Evolutionary conservation across 2,888 invertebrate genomes (phyloP), one percentile per base, ranked within the genome.

Genomic region (Euzetes globulus): DNA sequence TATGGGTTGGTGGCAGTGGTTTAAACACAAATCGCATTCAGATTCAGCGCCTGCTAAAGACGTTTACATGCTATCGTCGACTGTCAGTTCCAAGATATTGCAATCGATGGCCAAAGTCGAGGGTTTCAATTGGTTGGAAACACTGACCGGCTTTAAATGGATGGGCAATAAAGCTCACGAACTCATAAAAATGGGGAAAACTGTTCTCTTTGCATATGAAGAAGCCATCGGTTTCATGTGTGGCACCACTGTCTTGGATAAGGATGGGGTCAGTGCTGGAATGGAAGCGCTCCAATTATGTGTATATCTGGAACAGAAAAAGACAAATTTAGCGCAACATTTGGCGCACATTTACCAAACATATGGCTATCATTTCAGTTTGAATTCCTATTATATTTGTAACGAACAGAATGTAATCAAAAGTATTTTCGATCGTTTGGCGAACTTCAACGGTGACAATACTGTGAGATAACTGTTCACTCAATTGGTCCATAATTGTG

Each of bases 131-230:
- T 88, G 86, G 81, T 85, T 86, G 81, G 96, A 98, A 84, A 98
- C 99, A 0, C 86, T 99, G 72, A 99, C 99, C 0, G 99, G 99
- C 0, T 99, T 99, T 82, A 99, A 99, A 81, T 99, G 97, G 97
- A 96, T 99, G 92, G 98, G 94, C 6, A 98, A 97, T 83, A 87
- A 87, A 80, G 87, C 91, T 0, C 85, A 89, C 41, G 88, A 93
- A 7, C 83, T 95, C 73, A 83, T 89, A 47, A 84, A 87, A 75
- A 83, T 88, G 74, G 90, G 89, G 37, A 91, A 92, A 80, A 83
- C 85, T 13, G 91, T 96, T 0, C 82, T 99, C 72, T 94, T 97
- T 83, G 95, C 96, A 0, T 99, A 91, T 83, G 99, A 99, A 82
- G 99, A 99, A 84, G 97, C 98, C 0, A 97, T 99, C 81, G 99